These are phyloP conservation scores for Echinops telfairi DNA, from an alignment of 2,113 vertebrate genomes.

Conservation along the genomic window DNA sequence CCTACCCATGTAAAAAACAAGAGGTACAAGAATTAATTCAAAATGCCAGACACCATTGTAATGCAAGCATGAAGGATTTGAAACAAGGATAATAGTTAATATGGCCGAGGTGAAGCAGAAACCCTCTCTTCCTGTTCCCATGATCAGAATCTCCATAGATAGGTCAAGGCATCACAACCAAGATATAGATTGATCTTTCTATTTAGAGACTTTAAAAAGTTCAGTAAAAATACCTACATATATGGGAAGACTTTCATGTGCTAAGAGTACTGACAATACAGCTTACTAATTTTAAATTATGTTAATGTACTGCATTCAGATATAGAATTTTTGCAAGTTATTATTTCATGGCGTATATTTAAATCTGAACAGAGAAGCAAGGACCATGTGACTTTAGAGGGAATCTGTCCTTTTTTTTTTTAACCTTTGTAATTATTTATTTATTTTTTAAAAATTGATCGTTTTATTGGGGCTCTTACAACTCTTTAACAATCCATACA, in stretches of 20 bases:
- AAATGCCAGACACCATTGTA: neutral
- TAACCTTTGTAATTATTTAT: no score
- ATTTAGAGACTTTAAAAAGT: neutral
- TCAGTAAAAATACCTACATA: neutral
- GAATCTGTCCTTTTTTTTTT: neutral
- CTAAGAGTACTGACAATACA: neutral
- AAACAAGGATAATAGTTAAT: neutral
- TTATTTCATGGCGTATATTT: neutral
- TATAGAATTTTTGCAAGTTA: neutral
- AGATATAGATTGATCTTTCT: neutral
- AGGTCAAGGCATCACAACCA: neutral
- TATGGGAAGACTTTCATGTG: neutral
- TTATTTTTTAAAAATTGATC: no score
- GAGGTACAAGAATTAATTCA: neutral
- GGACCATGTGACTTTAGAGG: neutral
- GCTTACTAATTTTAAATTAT: neutral
- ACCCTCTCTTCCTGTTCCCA: neutral
- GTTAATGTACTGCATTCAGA: neutral
- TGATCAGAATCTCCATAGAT: neutral
- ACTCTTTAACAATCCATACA: no score
- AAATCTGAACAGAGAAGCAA: neutral
- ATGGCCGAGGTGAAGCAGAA: neutral
- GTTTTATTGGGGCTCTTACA: no score
- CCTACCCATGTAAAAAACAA: neutral
- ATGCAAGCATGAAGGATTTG: neutral